A percentile compares a stretch with the other conserved stretches of the same genome.
These are phyloP conservation scores for Molossus alvarezi DNA, from an alignment of 2,797 vertebrate genomes.

Conservation along the genomic window DNA sequence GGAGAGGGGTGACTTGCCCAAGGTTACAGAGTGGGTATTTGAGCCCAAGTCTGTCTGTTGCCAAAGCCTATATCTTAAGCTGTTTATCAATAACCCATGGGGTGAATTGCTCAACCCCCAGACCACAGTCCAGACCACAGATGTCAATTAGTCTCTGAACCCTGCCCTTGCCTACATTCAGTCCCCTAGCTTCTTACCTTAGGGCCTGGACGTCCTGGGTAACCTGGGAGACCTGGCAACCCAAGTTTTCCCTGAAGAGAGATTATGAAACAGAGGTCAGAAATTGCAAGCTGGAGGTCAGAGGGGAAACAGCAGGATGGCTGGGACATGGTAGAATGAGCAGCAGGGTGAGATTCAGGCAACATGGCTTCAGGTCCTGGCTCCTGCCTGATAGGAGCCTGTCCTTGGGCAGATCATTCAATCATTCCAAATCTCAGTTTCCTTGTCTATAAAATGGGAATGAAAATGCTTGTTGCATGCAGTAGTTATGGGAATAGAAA, in stretches of 20 bases:
- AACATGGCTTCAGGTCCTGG: background rate
- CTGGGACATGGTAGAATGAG: accelerated
- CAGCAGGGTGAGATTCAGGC: background rate
- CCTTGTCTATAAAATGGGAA: background rate
- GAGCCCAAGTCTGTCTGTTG: background rate
- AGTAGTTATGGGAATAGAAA: background rate
- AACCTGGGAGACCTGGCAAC: conserved; percentile 96
- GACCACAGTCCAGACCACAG: background rate
- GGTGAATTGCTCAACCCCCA: background rate
- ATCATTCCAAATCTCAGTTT: background rate
- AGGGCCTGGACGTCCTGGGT: conserved; percentile 95
- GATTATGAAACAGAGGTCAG: conserved; percentile 56
- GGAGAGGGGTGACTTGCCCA: background rate
- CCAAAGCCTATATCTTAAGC: background rate
- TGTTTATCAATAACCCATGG: background rate
- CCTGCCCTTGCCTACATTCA: background rate
- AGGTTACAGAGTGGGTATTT: background rate
- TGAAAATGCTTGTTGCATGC: background rate
- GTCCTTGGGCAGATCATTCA: background rate
- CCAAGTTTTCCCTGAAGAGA: conserved; percentile 95
- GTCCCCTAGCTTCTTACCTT: conserved; percentile 92
- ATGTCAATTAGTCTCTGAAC: background rate
- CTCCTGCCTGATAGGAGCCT: background rate
- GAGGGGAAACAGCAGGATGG: background rate
- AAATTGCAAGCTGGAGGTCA: background rate